A percentile compares a stretch with the other conserved stretches of the same genome.
phyloP scores from a whole-genome alignment of 2,888 invertebrate genomes.

The Eristalis pertinax region DNA sequence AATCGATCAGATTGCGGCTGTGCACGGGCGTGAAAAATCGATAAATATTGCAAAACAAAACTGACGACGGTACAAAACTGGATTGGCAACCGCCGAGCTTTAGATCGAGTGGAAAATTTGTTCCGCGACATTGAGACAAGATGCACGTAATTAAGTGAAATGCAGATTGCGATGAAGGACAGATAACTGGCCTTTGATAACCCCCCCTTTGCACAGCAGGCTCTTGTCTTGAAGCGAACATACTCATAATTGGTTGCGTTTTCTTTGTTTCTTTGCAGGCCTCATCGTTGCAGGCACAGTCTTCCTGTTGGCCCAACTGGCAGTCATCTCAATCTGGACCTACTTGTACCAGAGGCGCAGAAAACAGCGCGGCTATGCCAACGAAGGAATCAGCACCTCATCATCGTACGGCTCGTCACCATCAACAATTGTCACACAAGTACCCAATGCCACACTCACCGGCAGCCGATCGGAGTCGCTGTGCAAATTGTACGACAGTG shows the following conservation, averaged over 20 bases:
- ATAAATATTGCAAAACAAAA: not conserved
- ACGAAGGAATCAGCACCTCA: conserved; percentile 74
- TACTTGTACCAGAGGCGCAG: conserved; percentile 92
- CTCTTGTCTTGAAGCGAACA: not conserved
- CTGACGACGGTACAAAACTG: not conserved
- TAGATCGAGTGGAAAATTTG: not conserved
- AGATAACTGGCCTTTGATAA: not conserved
- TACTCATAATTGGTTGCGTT: not conserved
- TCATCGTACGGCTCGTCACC: conserved; percentile 75
- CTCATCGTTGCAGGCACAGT: conserved; percentile 92
- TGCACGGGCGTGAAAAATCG: conserved; percentile 40
- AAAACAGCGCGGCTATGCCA: conserved; percentile 77
- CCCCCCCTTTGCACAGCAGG: not conserved
- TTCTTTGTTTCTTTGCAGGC: conserved; percentile 82
- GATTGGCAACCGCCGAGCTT: not conserved
- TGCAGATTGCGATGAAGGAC: not conserved
- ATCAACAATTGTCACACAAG: conserved; percentile 75
- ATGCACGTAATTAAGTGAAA: not conserved
- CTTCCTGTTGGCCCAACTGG: conserved; percentile 92
- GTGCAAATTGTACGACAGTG: conserved; percentile 93
- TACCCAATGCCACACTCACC: conserved; percentile 85
- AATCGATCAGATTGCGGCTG: conserved; percentile 46
- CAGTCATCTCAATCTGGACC: conserved; percentile 93
- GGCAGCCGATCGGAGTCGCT: conserved; percentile 87
- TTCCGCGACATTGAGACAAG: not conserved